phyloP scores from a whole-genome alignment of 2,888 invertebrate genomes.

The Drosophila acutilabella region DNA sequence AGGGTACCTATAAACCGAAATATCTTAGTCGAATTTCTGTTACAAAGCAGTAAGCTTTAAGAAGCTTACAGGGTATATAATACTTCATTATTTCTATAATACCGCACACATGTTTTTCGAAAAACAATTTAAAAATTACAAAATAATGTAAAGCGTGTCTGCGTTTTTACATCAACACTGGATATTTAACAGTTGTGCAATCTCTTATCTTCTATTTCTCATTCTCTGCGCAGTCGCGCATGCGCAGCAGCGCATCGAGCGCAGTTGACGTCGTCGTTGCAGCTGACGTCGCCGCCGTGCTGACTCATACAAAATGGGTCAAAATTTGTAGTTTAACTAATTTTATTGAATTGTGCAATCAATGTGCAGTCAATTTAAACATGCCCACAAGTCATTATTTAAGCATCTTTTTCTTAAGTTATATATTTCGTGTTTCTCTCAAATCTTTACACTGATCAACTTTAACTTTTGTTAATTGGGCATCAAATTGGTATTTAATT shows the following conservation, averaged over 20 bases:
- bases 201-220: constrained; percentile 39
- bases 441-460: constrained; percentile 26
- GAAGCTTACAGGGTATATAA: background rate
- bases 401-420: constrained; percentile 23
- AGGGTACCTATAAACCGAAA: too few relatives aligned
- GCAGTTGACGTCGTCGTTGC: constrained; percentile 9
- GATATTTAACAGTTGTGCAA: background rate
- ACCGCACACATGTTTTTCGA: too few relatives aligned
- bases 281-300: constrained; percentile 15
- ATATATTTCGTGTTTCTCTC: constrained; percentile 15
- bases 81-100: too few relatives aligned
- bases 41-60: too few relatives aligned
- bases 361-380: constrained; percentile 41
- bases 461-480: constrained; percentile 48
- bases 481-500: constrained; percentile 68
- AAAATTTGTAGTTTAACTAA: constrained; percentile 62
- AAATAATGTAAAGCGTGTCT: background rate
- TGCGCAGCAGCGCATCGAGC: constrained; percentile 59
- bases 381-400: constrained; percentile 31
- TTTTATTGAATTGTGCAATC: constrained; percentile 66
- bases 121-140: background rate
- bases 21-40: too few relatives aligned
- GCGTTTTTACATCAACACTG: background rate
- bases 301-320: constrained; percentile 67
- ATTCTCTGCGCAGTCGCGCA: constrained; percentile 60